Evolutionary conservation across 2,888 invertebrate species (phyloP).

Genomic region (Rambutsinella grinnellia): DNA sequence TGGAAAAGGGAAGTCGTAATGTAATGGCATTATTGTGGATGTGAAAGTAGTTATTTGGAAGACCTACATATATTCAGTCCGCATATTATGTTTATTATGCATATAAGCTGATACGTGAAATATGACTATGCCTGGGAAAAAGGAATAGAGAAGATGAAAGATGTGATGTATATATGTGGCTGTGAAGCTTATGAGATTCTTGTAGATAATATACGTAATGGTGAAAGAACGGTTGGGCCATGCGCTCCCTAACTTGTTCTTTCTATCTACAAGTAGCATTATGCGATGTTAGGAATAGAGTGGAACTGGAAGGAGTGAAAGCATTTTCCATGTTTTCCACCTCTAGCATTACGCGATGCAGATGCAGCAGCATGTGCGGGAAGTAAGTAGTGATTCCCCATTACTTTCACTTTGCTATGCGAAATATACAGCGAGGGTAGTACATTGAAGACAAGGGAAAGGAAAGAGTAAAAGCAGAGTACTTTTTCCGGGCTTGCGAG

Average conservation of each 20-base stretch:
- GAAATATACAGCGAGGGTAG: conserved; percentile 7
- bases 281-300: conserved; percentile 10
- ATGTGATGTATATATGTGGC: conserved; percentile 32
- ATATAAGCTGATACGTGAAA: conserved; percentile 7
- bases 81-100: conserved; percentile 2
- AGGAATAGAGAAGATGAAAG: conserved; percentile 25
- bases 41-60: background rate
- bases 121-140: conserved; percentile 5
- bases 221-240: conserved; percentile 38
- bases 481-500: conserved; percentile 50
- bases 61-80: background rate
- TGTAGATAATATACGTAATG: conserved; percentile 43
- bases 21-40: background rate
- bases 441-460: background rate
- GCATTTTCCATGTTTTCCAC: background rate
- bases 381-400: too few species aligned
- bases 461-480: conserved; percentile 36
- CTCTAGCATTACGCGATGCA: conserved; percentile 5
- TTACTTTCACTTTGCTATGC: background rate
- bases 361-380: too few species aligned
- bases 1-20: background rate
- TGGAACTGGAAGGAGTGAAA: background rate
- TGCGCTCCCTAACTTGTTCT: conserved; percentile 29
- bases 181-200: conserved; percentile 36
- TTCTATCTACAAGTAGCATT: conserved; percentile 3